Evolutionary conservation across 2,113 vertebrate genomes (phyloP).

Genomic region (Mastomys coucha): DNA sequence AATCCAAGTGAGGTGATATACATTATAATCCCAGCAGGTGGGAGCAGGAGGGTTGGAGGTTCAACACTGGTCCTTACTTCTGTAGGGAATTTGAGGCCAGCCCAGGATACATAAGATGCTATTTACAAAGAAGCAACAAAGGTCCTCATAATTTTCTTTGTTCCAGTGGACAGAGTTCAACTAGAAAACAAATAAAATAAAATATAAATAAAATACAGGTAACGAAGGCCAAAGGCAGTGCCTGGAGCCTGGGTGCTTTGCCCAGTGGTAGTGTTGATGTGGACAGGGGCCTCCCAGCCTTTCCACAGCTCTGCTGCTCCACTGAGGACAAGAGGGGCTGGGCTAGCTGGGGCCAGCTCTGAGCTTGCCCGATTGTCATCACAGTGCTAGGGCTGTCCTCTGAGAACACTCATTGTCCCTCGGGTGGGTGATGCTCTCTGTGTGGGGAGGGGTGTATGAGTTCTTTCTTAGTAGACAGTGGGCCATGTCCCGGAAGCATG

Average conservation of each 20-base stretch:
- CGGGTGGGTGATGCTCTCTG: accelerated
- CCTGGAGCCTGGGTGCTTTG: not conserved
- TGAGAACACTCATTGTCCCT: not conserved
- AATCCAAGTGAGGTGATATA: no score
- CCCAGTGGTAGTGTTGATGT: not conserved
- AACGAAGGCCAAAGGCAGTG: not conserved
- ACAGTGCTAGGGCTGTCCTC: not conserved
- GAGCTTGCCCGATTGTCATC: not conserved
- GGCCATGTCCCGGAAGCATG: not conserved
- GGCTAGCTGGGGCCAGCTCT: not conserved
- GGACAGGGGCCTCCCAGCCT: not conserved
- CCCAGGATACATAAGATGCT: not conserved
- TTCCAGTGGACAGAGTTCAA: not conserved
- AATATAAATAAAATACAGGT: not conserved
- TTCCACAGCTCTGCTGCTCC: accelerated
- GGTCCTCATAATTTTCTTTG: not conserved
- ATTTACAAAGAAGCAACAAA: not conserved
- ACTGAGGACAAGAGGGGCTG: not conserved
- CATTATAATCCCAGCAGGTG: not conserved
- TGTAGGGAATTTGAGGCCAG: not conserved
- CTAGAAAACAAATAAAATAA: not conserved
- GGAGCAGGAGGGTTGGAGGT: not conserved
- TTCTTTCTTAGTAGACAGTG: not conserved
- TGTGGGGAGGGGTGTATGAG: accelerated
- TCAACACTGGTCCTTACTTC: not conserved